Evolutionary conservation across 2,797 vertebrate species (phyloP).

Genomic region (Syngnathus acus): DNA sequence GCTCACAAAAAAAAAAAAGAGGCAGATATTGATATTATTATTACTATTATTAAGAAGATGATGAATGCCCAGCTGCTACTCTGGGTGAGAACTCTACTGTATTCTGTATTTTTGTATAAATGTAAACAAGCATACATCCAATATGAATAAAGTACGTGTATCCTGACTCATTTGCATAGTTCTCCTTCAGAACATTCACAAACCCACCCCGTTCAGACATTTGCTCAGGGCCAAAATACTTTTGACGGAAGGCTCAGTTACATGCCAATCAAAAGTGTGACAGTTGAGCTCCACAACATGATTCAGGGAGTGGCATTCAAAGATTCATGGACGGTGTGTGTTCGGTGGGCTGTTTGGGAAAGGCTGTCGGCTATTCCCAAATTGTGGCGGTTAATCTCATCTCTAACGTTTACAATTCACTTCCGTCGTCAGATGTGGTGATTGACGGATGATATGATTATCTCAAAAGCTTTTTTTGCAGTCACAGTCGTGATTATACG

Average conservation of each 20-base stretch:
- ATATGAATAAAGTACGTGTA: conserved; percentile 76
- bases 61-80: conserved; percentile 52
- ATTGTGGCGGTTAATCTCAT: not conserved
- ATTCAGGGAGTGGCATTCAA: not conserved
- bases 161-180: conserved; percentile 33
- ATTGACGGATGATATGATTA: no score
- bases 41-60: conserved; percentile 10
- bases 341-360: not conserved
- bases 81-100: conserved; percentile 72
- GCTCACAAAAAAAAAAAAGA: conserved; percentile 55
- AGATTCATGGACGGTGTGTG: no score
- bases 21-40: conserved; percentile 43
- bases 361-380: not conserved
- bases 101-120: conserved; percentile 80
- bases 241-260: not conserved
- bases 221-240: not conserved
- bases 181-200: not conserved
- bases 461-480: no score
- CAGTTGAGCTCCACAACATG: not conserved
- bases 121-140: conserved; percentile 75
- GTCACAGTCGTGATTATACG: no score
- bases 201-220: not conserved
- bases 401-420: no score
- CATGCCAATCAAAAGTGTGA: not conserved
- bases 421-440: no score